Evolutionary conservation across 1,140 invertebrate genomes (phyloP), one percentile per base, ranked within the genome.

Genomic region (Papilio glaucus): DNA sequence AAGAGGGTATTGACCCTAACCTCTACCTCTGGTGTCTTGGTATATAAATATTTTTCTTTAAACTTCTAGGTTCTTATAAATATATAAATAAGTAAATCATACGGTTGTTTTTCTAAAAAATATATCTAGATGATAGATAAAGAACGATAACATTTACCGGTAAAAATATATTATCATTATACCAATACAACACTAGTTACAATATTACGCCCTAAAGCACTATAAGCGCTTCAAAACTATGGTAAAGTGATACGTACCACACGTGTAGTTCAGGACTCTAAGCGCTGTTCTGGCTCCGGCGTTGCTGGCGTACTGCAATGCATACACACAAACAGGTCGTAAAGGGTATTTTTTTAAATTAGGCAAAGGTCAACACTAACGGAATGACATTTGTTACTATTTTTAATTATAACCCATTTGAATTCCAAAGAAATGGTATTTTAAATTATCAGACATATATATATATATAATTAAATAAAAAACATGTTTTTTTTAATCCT

Each of bases 261-360:
- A 81, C 72, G 72, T 73, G 78, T 67, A 74, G 87, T 77, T 91
- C 85, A 91, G 78, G 85, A 83, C 77, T 86, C 91, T 94, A 94
- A 81, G 91, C 89, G 87, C 86, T 92, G 85, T 79, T 92, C 91
- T 94, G 89, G 89, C 90, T 93, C 85, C 90, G 91, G 78, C 92
- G 90, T 83, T 91, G 91, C 84, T 93, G 93, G 93, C 93, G 93
- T 94, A 93, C 93, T 94, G 93, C 71, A 93, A 93, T 85, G 75
- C 85, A 91, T 82, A 91, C 84, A 89, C 83, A 82, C 78, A 53
- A 77, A 86, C 78, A 83, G 75, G 82, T 80, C 73, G 82, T 84
- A 77, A 86, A 76, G 78, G 82, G 72, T 77, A 82, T 71, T 69
- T 33, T 71, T 71, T 70, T 33, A 53, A 18, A 37, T 49, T 12